Conservation (phyloP, 2,797 vertebrate species). For the Xerus rutilus region DNA sequence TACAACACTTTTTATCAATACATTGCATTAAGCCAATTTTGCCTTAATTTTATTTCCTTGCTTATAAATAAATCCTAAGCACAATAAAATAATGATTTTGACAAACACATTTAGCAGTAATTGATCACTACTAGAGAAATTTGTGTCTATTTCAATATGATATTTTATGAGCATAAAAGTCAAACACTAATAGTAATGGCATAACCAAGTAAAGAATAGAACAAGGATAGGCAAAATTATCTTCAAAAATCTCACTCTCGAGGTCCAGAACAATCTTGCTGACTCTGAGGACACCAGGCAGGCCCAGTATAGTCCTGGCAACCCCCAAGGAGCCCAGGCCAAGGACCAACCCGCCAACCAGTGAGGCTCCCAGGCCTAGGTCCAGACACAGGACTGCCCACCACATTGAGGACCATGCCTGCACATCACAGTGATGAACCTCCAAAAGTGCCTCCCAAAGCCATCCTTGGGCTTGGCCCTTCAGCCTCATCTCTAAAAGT, state of each 20-base stretch:
- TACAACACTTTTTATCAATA: background rate
- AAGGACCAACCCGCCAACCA: too few species aligned
- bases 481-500: too few species aligned
- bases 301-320: too few species aligned
- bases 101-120: background rate
- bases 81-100: slow-evolving; percentile 6
- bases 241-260: background rate
- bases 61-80: background rate
- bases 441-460: too few species aligned
- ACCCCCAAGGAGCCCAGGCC: too few species aligned
- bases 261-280: too few species aligned
- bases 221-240: background rate
- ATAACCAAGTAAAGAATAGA: background rate
- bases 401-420: too few species aligned
- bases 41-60: slow-evolving; percentile 54
- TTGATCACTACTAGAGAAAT: background rate
- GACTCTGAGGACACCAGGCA: too few species aligned
- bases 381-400: too few species aligned
- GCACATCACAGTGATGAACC: too few species aligned
- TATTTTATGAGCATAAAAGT: slow-evolving; percentile 14
- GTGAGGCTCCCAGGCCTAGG: too few species aligned
- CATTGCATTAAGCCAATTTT: background rate
- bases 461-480: too few species aligned
- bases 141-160: background rate
- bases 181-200: background rate